Conservation (phyloP, 1,140 invertebrate species). For the Tribolium castaneum region DNA sequence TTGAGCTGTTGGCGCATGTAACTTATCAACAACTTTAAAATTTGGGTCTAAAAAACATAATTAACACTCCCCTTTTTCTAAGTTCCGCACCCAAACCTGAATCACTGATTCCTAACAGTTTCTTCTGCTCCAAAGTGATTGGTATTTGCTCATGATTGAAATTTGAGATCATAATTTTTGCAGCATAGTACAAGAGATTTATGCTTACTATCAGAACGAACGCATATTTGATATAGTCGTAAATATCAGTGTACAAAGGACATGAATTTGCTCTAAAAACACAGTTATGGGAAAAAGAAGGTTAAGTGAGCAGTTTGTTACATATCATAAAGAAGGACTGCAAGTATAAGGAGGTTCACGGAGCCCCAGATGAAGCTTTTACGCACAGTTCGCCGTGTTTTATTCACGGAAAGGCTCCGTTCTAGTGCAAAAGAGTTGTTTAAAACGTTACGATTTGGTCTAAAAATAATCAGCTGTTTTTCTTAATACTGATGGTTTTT, state of each 20-base stretch:
- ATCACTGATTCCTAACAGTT: slow-evolving; percentile 62
- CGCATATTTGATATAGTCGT: slow-evolving; percentile 61
- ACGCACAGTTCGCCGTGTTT: slow-evolving; percentile 48
- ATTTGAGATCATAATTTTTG: slow-evolving; percentile 61
- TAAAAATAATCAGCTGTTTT: slow-evolving; percentile 13
- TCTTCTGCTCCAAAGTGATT: slow-evolving; percentile 62
- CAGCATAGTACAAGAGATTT: slow-evolving; percentile 64
- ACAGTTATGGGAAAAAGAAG: slow-evolving; percentile 14
- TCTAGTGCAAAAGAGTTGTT: slow-evolving; percentile 47
- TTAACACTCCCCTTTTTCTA: background rate
- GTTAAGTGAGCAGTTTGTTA: slow-evolving; percentile 47
- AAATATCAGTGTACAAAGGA: slow-evolving; percentile 52
- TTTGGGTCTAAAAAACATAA: slow-evolving; percentile 48
- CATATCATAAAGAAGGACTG: slow-evolving; percentile 59
- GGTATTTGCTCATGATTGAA: slow-evolving; percentile 57
- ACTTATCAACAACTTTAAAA: slow-evolving; percentile 48
- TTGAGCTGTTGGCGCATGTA: slow-evolving; percentile 56
- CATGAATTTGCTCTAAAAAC: slow-evolving; percentile 57
- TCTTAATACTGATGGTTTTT: background rate
- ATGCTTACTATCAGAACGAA: slow-evolving; percentile 57
- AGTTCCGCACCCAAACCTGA: slow-evolving; percentile 36
- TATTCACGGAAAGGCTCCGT: slow-evolving; percentile 53
- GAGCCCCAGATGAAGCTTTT: slow-evolving; percentile 55
- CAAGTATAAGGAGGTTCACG: slow-evolving; percentile 55
- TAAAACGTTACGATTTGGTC: slow-evolving; percentile 41